Percentiles rank a stretch among this genome's conserved stretches.
Evolutionary conservation across 2,797 vertebrate genomes (phyloP).

Genomic region (Pyrocephalus nanus): DNA sequence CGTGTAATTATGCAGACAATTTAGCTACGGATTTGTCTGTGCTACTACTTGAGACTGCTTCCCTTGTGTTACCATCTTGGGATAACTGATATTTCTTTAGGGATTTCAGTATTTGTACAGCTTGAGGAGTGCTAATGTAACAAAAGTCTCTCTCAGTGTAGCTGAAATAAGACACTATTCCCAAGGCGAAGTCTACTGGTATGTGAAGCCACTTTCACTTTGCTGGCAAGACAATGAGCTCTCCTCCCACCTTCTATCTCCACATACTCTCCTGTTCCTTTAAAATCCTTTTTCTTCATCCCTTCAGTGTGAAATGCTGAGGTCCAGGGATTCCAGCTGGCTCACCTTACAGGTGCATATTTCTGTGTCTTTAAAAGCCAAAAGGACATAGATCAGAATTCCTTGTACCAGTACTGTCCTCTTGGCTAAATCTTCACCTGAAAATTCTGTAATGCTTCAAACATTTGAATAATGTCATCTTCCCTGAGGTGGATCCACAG

Average conservation of each 20-base stretch:
- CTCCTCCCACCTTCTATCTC: not conserved
- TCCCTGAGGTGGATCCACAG: not conserved
- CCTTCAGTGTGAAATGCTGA: not conserved
- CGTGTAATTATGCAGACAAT: not conserved
- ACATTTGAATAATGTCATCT: not conserved
- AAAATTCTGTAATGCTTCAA: not conserved
- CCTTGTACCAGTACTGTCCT: not conserved
- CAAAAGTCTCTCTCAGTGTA: not conserved
- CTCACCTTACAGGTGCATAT: not conserved
- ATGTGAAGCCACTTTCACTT: not conserved
- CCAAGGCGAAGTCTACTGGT: not conserved
- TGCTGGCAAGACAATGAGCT: not conserved
- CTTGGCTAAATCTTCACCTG: not conserved
- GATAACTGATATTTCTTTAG: conserved; percentile 18
- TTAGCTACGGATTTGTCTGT: not conserved
- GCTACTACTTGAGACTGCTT: not conserved
- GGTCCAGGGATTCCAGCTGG: not conserved
- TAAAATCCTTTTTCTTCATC: not conserved
- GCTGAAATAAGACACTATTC: not conserved
- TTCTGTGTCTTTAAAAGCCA: not conserved
- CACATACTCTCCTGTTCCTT: not conserved
- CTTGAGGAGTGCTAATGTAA: not conserved
- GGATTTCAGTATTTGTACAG: conserved; percentile 52
- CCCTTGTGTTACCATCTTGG: not conserved
- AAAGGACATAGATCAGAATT: not conserved